Conservation (phyloP, 1,140 invertebrate genomes). For the Caenorhabditis tropicalis region DNA sequence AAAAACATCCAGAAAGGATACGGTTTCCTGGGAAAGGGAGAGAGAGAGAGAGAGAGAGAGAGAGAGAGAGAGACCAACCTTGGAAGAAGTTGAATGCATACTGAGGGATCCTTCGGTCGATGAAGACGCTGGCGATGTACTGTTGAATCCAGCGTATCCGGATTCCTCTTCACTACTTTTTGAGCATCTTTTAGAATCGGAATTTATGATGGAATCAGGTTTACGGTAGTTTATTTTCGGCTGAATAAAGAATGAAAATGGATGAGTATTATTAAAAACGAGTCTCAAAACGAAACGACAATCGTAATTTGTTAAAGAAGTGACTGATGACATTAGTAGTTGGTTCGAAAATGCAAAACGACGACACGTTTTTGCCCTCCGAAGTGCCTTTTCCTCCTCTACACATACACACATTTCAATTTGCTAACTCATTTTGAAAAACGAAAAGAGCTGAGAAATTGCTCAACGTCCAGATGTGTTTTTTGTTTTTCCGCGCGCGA, state of each 20-base stretch:
- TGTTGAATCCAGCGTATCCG: slow-evolving; percentile 54
- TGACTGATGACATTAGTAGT: not conserved
- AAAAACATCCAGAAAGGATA: not conserved
- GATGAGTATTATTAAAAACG: too few relatives aligned
- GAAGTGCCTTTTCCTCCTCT: not conserved
- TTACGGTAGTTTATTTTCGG: slow-evolving; percentile 18
- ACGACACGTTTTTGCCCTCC: not conserved
- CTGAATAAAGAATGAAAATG: not conserved
- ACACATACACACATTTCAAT: slow-evolving; percentile 12
- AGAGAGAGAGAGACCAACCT: not conserved
- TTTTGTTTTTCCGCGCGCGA: not conserved
- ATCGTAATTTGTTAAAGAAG: too few relatives aligned
- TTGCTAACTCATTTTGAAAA: slow-evolving; percentile 36
- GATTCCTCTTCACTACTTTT: slow-evolving; percentile 58
- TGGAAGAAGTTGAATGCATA: slow-evolving; percentile 31
- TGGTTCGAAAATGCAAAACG: not conserved
- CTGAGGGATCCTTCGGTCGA: slow-evolving; percentile 20
- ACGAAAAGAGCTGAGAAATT: slow-evolving; percentile 39
- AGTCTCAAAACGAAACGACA: too few relatives aligned
- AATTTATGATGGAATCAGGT: not conserved
- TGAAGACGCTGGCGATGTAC: slow-evolving; percentile 44
- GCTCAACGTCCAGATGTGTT: slow-evolving; percentile 26
- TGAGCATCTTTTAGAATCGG: slow-evolving; percentile 47
- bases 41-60: not conserved
- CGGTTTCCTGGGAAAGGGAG: not conserved